Evolutionary conservation across 2,797 vertebrate species (phyloP).

Genomic region (Arnoldichthys spilopterus): DNA sequence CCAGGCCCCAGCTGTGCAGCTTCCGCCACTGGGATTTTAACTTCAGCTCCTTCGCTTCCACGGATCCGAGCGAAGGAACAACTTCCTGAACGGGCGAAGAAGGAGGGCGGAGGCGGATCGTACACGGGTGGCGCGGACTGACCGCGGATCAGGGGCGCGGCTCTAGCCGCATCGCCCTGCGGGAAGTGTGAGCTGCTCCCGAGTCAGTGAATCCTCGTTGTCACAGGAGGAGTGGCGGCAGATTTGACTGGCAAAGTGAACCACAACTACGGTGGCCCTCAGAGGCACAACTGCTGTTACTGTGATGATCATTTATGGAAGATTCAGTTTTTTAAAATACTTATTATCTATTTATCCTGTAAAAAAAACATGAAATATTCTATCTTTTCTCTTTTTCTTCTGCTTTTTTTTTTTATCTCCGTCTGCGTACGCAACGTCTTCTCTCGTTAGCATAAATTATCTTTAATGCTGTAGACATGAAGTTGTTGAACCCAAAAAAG

Average conservation of each 20-base stretch:
- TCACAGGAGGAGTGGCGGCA: neutral
- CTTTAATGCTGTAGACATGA: no score
- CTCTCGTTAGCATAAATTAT: no score
- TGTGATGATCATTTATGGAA: no score
- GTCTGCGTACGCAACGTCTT: no score
- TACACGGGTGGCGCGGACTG: neutral
- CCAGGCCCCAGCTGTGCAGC: neutral
- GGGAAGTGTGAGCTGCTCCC: neutral
- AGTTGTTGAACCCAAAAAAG: no score
- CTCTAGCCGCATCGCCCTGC: no score
- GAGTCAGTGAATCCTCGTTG: neutral
- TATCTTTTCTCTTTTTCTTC: no score
- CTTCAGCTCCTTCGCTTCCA: neutral
- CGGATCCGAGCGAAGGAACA: neutral
- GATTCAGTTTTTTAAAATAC: no score
- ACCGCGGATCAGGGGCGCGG: neutral
- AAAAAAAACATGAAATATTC: no score
- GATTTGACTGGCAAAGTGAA: constrained; percentile 20
- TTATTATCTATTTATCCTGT: no score
- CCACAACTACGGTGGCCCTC: neutral
- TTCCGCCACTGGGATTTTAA: neutral
- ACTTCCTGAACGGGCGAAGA: neutral
- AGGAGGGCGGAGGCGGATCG: neutral
- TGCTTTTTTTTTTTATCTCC: no score
- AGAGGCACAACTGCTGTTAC: neutral